Conservation (phyloP, 2,888 invertebrate genomes). For the Eupithecia centaureata region DNA sequence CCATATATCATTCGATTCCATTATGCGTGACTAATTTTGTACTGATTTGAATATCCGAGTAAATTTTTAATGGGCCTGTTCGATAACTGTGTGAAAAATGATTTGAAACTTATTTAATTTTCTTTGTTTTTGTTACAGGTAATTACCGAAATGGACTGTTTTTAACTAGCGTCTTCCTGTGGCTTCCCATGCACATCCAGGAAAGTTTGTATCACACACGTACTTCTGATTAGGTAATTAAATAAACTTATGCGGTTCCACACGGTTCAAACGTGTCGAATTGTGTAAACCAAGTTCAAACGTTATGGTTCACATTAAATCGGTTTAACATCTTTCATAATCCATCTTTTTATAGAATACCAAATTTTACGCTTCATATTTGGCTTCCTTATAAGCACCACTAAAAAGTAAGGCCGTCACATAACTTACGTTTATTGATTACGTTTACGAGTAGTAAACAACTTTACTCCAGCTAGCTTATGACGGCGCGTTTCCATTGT, state of each 20-base stretch:
- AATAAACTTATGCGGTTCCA: not conserved
- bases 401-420: conserved; percentile 67
- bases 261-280: not conserved
- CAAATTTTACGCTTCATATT: conserved; percentile 61
- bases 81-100: conserved; percentile 23
- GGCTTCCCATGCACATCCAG: not conserved
- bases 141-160: conserved; percentile 3
- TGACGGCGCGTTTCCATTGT: conserved; percentile 61
- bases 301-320: conserved; percentile 5
- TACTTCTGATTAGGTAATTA: not conserved
- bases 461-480: conserved; percentile 67
- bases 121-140: conserved; percentile 10
- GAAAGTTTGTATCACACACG: not conserved
- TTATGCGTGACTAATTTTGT: conserved; percentile 40
- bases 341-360: conserved; percentile 46
- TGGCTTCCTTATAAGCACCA: conserved; percentile 62
- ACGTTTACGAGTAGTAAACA: conserved; percentile 78
- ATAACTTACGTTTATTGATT: conserved; percentile 79
- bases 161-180: not conserved
- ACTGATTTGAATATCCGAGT: conserved; percentile 37
- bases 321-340: conserved; percentile 35
- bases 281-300: conserved; percentile 1
- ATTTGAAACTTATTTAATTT: not conserved
- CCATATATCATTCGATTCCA: conserved; percentile 36
- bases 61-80: conserved; percentile 27